phyloP scores from a whole-genome alignment of 2,797 vertebrate genomes.

The Argya squamiceps region DNA sequence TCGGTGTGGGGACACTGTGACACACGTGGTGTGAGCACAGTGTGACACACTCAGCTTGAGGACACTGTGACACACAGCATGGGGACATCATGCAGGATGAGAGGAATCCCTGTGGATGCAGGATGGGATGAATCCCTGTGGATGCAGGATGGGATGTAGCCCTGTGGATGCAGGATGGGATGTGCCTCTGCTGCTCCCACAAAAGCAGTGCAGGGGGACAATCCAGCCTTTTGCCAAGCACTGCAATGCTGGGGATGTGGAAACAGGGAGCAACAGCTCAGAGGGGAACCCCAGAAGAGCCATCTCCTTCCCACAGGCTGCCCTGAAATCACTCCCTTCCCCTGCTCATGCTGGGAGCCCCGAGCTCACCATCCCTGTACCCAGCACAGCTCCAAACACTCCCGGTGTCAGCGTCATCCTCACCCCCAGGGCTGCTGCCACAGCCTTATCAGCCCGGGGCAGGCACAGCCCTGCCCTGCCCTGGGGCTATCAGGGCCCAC shows the following conservation, averaged over 20 bases:
- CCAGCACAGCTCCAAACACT: neutral
- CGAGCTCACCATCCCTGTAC: rapidly evolving
- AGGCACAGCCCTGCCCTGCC: neutral
- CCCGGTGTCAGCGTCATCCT: rapidly evolving
- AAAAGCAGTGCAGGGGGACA: neutral
- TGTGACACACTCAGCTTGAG: no score
- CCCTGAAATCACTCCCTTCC: neutral
- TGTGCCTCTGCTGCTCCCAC: neutral
- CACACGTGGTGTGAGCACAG: no score
- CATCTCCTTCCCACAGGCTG: neutral
- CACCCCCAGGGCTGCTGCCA: neutral
- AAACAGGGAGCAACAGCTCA: rapidly evolving
- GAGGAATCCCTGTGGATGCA: no score
- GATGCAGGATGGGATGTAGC: rapidly evolving
- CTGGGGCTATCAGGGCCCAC: neutral
- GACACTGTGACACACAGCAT: no score
- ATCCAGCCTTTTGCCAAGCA: neutral
- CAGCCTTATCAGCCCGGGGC: neutral
- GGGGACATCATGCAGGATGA: no score
- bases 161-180: neutral
- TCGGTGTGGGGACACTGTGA: no score
- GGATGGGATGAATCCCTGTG: rapidly evolving
- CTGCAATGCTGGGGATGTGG: rapidly evolving
- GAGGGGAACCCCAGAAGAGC: neutral
- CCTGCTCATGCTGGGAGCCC: neutral